Base-by-base conservation (phyloP, 2,888 invertebrate genomes). In the Eilema caniola region DNA sequence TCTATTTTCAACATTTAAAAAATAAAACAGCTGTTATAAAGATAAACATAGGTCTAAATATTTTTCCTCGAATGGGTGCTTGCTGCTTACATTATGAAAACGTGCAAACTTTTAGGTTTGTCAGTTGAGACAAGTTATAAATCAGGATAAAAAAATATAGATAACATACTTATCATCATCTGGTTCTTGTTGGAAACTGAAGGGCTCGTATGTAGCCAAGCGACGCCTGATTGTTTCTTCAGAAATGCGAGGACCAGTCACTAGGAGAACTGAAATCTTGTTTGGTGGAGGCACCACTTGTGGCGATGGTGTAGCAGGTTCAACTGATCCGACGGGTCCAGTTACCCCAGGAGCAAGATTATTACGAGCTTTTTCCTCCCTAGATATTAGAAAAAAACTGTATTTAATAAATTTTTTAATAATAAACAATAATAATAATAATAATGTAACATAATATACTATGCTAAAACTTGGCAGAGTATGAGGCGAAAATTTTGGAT, bases 151-250 rank as follows among this genome's bases (percentile, higher is more conserved):
- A 24, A 31, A 31, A n/a, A n/a, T n/a, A 11, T 20, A 65, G 31
- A 23, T 3, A 41, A 82, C 91, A 80, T 87, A 95, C 95, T 91
- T 94, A 14, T 94, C 94, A 72, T 94, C 93, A 70, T 94, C 93
- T 59, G 88, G 82, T 76, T 94, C 95, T 72, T 93, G 90, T 57
- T 86, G 82, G 71, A 90, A 93, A 62, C 92, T 89, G 69, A 95
- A 95, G n/a, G 93, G 93, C 81, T 95, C 95, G 83, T 92, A 93
- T 60, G 92, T 89, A 24, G 90, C 89, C 53, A 95, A 80, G 0
- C 93, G 87, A 8, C 93, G 88, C 69, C 93, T 87, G n/a, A 95
- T 86, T 5, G 91, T 92, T 82, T 95, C 95, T 74, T 95, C 95
- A 31, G 93, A 92, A 28, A 95, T 92, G 24, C 87, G 85, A n/a